These are phyloP conservation scores for Anthopleura xanthogrammica DNA, from an alignment of 92 coral and sea anemone species.

Conservation along the genomic window DNA sequence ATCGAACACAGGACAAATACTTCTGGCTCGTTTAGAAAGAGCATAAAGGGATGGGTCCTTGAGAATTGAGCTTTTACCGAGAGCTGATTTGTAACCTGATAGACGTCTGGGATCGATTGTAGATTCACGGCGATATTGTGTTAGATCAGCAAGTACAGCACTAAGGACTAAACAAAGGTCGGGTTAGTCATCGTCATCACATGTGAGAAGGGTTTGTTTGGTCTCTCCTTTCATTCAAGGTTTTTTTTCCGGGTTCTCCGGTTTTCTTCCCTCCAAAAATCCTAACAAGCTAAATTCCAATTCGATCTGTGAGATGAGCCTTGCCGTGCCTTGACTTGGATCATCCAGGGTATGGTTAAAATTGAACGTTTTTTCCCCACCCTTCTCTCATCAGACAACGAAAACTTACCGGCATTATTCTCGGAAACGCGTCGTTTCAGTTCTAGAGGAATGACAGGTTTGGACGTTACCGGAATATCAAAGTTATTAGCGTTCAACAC, in stretches of 20 bases:
- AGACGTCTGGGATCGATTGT: neutral
- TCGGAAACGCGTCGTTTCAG: constrained; percentile 67
- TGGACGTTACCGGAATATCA: constrained; percentile 36
- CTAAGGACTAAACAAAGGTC: constrained; percentile 24
- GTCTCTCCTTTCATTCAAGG: too few species aligned
- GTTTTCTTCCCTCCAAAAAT: too few species aligned
- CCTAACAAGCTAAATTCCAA: too few species aligned
- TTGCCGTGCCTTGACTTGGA: too few species aligned
- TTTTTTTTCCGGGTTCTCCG: too few species aligned
- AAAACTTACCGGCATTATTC: constrained; percentile 62
- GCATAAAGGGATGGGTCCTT: constrained; percentile 31
- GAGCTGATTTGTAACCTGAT: neutral
- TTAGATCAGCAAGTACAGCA: constrained; percentile 25
- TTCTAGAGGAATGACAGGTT: constrained; percentile 80
- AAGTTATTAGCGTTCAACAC: constrained; percentile 70
- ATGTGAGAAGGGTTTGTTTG: too few species aligned
- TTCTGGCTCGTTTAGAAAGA: constrained; percentile 32
- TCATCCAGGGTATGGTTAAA: too few species aligned
- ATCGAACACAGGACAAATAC: constrained; percentile 26
- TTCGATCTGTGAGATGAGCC: too few species aligned
- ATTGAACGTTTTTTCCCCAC: neutral
- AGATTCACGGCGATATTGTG: neutral
- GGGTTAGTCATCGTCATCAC: too few species aligned
- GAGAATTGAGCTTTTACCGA: constrained; percentile 14
- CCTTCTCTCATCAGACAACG: neutral